These are phyloP conservation scores for Neomonachus schauinslandi DNA, from an alignment of 2,113 vertebrate genomes.

Conservation along the genomic window DNA sequence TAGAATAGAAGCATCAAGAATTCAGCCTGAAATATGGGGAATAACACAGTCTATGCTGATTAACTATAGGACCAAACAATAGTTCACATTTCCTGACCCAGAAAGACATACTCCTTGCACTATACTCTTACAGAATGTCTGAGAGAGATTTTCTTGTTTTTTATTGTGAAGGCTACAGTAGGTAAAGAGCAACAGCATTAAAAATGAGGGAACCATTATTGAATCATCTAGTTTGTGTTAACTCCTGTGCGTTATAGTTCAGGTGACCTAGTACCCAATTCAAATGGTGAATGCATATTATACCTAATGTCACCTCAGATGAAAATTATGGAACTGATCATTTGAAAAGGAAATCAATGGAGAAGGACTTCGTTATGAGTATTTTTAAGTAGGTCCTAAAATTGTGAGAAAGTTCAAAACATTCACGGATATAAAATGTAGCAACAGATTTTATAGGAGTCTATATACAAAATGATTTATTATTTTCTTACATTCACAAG, in stretches of 20 bases:
- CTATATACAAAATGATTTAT: neutral
- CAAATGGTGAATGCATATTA: neutral
- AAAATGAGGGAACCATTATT: conserved; percentile 10
- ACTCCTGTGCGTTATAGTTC: neutral
- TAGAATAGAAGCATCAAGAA: neutral
- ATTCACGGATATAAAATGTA: neutral
- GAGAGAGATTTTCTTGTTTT: neutral
- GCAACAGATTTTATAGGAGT: neutral
- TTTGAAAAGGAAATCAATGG: neutral
- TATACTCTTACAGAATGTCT: neutral
- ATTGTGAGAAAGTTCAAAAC: neutral
- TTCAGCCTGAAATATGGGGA: neutral
- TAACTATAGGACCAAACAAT: neutral
- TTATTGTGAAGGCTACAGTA: neutral
- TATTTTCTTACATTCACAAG: neutral
- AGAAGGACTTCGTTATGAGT: neutral
- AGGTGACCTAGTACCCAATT: neutral
- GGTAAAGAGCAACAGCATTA: neutral
- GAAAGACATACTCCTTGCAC: neutral
- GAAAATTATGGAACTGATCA: neutral
- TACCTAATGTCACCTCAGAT: neutral
- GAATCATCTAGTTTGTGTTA: neutral
- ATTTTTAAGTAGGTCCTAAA: neutral
- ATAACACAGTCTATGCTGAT: neutral
- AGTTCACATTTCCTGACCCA: neutral